Evolutionary conservation across 1,140 invertebrate genomes (phyloP).

Genomic region (Maniola jurtina): DNA sequence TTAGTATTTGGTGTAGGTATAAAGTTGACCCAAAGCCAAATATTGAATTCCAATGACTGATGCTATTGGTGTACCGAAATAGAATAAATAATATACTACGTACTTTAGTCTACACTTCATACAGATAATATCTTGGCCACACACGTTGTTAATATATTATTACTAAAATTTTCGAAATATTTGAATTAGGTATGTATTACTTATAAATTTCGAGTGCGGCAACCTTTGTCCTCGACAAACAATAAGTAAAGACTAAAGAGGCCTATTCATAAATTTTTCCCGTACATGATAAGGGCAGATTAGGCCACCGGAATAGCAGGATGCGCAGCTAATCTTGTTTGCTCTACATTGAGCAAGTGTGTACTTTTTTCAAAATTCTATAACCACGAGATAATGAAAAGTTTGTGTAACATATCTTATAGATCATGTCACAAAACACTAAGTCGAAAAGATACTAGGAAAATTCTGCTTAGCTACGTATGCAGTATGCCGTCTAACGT

Average conservation of each 20-base stretch:
- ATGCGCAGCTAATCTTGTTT: conserved; percentile 73
- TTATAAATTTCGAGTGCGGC: conserved; percentile 30
- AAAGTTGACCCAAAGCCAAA: no score
- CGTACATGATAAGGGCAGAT: conserved; percentile 66
- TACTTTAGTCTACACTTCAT: no score
- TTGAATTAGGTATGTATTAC: conserved; percentile 13
- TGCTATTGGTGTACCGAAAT: no score
- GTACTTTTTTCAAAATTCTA: conserved; percentile 34
- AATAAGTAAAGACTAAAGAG: conserved; percentile 45
- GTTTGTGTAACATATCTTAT: conserved; percentile 3
- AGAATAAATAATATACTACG: no score
- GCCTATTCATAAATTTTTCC: conserved; percentile 68
- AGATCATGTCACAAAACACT: conserved; percentile 5
- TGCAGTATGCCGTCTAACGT: background rate
- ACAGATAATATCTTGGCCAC: background rate
- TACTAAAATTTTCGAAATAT: background rate
- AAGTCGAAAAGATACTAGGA: background rate
- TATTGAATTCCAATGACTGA: no score
- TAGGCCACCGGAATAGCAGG: conserved; percentile 73
- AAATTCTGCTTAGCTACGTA: background rate
- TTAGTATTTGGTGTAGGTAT: no score
- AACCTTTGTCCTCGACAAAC: conserved; percentile 49
- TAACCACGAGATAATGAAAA: conserved; percentile 26
- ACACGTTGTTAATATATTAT: background rate
- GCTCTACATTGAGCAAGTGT: conserved; percentile 51